These are phyloP conservation scores for Archocentrus centrarchus DNA, from an alignment of 2,113 vertebrate species.

Conservation along the genomic window DNA sequence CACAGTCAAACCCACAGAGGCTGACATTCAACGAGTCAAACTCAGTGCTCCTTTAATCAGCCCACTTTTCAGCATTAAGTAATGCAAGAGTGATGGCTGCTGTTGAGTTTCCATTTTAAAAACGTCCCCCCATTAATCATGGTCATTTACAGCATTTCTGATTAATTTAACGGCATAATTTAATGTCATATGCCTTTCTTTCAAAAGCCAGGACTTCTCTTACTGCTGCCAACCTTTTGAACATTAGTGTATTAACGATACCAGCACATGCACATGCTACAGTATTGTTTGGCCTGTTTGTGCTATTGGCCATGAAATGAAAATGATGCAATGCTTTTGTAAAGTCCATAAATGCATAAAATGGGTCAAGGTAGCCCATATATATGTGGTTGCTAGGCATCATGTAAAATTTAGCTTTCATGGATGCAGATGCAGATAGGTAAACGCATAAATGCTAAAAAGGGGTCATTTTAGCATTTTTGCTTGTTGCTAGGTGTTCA, in stretches of 20 bases:
- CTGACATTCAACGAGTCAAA: background rate
- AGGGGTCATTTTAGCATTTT: background rate
- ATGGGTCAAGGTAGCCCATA: background rate
- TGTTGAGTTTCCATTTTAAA: accelerated
- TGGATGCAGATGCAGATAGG: background rate
- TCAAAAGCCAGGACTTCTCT: background rate
- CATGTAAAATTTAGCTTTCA: background rate
- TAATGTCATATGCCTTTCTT: background rate
- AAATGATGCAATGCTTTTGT: background rate
- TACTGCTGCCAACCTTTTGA: accelerated
- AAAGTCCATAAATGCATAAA: background rate
- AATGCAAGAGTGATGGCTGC: background rate
- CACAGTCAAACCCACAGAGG: background rate
- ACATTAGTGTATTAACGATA: background rate
- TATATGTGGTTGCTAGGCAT: background rate
- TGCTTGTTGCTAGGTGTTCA: background rate
- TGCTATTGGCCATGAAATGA: background rate
- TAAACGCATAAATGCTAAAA: background rate
- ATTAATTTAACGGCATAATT: background rate
- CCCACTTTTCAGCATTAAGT: background rate
- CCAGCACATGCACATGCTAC: background rate
- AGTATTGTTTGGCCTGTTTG: background rate
- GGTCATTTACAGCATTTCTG: background rate
- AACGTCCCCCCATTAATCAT: background rate
- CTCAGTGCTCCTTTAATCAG: background rate